Evolutionary conservation across 2,888 invertebrate genomes (phyloP).

Genomic region (Athetis lepigone): DNA sequence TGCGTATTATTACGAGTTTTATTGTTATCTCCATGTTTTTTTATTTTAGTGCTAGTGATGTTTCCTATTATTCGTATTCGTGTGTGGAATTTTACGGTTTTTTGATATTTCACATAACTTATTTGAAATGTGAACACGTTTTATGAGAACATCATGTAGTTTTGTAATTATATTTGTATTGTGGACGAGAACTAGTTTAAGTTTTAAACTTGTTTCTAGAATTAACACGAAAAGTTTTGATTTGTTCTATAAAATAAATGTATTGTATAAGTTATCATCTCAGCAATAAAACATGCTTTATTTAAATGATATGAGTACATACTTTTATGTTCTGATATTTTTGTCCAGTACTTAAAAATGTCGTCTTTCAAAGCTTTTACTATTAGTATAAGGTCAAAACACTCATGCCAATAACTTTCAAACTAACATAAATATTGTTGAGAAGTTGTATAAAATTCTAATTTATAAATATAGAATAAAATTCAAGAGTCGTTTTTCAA

Average conservation of each 20-base stretch:
- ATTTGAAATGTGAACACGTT: constrained; percentile 41
- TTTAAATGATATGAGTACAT: too few relatives aligned
- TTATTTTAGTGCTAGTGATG: constrained; percentile 62
- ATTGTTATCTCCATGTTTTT: constrained; percentile 68
- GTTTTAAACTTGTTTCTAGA: constrained; percentile 23
- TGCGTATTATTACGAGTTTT: constrained; percentile 70
- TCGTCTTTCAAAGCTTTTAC: too few relatives aligned
- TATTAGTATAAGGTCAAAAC: not conserved
- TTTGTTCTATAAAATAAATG: not conserved
- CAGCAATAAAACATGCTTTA: not conserved
- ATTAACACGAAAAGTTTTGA: constrained; percentile 3
- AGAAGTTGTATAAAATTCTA: too few relatives aligned
- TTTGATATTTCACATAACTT: constrained; percentile 47
- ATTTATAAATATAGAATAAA: too few relatives aligned
- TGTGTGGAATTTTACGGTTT: constrained; percentile 48
- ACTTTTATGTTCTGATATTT: not conserved
- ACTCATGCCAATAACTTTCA: not conserved
- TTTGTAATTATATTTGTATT: constrained; percentile 16
- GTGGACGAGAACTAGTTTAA: constrained; percentile 15
- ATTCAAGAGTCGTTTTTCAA: too few relatives aligned
- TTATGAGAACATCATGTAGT: constrained; percentile 24
- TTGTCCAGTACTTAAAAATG: not conserved
- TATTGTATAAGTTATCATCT: not conserved
- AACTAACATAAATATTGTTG: not conserved
- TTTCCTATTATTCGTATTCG: constrained; percentile 49